Conservation (phyloP, 2,797 vertebrate genomes). For the Falco concolor region DNA sequence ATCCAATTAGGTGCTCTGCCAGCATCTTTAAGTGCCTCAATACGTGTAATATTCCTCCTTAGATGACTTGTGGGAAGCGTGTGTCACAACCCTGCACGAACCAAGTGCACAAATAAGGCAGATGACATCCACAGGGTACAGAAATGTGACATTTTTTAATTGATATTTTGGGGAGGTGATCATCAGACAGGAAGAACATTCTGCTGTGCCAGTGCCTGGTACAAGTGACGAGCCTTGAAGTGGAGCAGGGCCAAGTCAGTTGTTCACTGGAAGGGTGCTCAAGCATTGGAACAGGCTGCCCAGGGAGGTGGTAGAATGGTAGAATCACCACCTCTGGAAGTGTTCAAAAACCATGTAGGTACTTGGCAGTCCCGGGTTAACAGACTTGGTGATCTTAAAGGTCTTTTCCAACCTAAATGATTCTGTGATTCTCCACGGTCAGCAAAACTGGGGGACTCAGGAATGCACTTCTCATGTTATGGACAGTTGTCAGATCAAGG, state of each 20-base stretch:
- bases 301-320: too few relatives aligned
- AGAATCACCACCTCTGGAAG: too few relatives aligned
- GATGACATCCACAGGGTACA: slow-evolving; percentile 15
- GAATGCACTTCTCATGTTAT: not conserved
- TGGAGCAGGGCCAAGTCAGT: not conserved
- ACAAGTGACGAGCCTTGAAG: rapidly evolving
- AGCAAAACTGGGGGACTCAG: not conserved
- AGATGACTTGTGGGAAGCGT: not conserved
- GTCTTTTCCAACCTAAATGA: too few relatives aligned
- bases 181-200: not conserved
- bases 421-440: not conserved
- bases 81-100: not conserved
- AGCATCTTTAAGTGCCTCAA: not conserved
- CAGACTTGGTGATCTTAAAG: too few relatives aligned
- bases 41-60: not conserved
- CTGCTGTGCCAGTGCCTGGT: not conserved
- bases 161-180: not conserved
- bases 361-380: too few relatives aligned
- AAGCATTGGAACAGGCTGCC: too few relatives aligned
- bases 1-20: not conserved
- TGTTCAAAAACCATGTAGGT: too few relatives aligned
- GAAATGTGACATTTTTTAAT: not conserved
- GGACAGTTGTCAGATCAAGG: not conserved
- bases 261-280: not conserved
- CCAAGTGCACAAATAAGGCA: not conserved